Conservation (phyloP, 2,888 invertebrate genomes). For the Esperia sulphurella region DNA sequence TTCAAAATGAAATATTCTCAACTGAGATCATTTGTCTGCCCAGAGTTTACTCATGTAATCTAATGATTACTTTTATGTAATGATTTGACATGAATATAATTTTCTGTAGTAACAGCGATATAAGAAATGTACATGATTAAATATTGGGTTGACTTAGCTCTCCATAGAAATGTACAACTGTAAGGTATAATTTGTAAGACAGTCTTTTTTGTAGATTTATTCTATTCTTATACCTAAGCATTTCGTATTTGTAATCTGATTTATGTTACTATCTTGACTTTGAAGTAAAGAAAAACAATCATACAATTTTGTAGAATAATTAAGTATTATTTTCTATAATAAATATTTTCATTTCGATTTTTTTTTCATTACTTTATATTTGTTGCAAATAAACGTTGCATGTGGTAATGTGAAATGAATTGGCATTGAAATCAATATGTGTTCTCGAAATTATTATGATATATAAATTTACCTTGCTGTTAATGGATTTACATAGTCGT, state of each 20-base stretch:
- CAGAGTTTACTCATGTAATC: conserved; percentile 56
- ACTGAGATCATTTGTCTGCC: conserved; percentile 47
- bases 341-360: conserved; percentile 44
- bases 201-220: conserved; percentile 65
- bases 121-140: conserved; percentile 59
- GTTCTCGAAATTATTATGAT: conserved; percentile 1
- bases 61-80: conserved; percentile 3
- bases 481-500: conserved; percentile 11
- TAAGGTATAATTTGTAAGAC: conserved; percentile 73
- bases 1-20: conserved; percentile 50
- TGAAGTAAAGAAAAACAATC: conserved; percentile 47
- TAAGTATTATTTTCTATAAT: conserved; percentile 73
- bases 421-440: conserved; percentile 2
- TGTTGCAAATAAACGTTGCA: neutral
- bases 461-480: conserved; percentile 21
- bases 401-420: neutral
- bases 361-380: conserved; percentile 6
- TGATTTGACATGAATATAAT: conserved; percentile 15
- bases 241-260: conserved; percentile 76
- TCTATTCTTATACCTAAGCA: conserved; percentile 60
- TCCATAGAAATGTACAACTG: conserved; percentile 74
- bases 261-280: conserved; percentile 23
- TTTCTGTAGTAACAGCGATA: conserved; percentile 41
- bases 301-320: conserved; percentile 63
- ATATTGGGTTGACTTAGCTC: conserved; percentile 62